A percentile compares a stretch with the other conserved stretches of the same genome.
Conservation (phyloP, 2,797 vertebrate species). For the Leptodactylus fallax region DNA sequence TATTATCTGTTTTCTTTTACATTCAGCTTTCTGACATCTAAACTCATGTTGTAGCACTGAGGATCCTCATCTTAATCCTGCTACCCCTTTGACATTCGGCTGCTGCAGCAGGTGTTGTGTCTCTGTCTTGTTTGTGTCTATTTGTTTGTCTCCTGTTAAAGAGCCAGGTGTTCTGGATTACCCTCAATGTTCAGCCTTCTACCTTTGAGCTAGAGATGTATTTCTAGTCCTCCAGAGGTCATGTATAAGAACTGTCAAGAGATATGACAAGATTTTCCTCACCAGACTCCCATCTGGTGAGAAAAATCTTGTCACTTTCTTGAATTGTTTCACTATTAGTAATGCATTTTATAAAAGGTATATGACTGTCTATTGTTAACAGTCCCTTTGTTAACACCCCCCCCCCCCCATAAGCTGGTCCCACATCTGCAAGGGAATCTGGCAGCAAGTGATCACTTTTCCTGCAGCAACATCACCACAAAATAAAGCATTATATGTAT, state of each 20-base stretch:
- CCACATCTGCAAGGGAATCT: neutral
- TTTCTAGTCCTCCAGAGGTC: neutral
- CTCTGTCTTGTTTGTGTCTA: neutral
- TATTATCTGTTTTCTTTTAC: neutral
- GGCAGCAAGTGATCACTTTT: neutral
- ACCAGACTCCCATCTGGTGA: neutral
- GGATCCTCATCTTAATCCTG: neutral
- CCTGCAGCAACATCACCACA: neutral
- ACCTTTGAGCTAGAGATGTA: neutral
- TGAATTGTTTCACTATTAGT: neutral
- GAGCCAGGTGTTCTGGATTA: constrained; percentile 6
- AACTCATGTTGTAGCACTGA: neutral
- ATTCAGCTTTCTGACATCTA: neutral
- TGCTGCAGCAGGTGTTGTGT: neutral
- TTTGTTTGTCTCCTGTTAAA: neutral
- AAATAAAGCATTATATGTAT: neutral
- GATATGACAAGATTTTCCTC: neutral
- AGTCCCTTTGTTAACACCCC: neutral
- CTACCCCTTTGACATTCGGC: neutral
- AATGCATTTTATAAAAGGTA: neutral
- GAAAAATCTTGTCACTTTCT: no score
- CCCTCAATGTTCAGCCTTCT: neutral
- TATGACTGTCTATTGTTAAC: neutral
- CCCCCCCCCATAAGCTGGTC: neutral
- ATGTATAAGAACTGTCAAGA: neutral